Evolutionary conservation across 2,113 vertebrate species (phyloP).

Genomic region (Muntiacus muntjak): DNA sequence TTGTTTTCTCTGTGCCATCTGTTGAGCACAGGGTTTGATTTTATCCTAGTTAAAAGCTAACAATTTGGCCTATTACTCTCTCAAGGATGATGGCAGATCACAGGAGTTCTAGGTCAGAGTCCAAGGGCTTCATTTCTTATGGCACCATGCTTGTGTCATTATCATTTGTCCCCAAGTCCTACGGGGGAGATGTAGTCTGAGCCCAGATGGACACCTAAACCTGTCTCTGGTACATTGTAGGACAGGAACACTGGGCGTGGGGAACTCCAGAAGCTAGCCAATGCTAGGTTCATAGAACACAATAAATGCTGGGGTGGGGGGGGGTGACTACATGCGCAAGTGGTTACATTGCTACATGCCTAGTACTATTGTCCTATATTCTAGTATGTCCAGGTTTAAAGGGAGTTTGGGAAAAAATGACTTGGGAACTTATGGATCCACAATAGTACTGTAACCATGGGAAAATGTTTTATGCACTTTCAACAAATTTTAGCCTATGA

Average conservation of each 20-base stretch:
- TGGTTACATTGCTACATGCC: not conserved
- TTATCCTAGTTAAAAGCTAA: not conserved
- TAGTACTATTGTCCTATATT: not conserved
- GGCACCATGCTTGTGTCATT: not conserved
- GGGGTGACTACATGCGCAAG: not conserved
- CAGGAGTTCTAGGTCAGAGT: not conserved
- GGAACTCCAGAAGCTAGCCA: not conserved
- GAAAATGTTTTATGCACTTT: not conserved
- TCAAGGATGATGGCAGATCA: not conserved
- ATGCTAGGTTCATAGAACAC: not conserved
- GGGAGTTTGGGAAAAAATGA: not conserved
- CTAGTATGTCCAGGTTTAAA: not conserved
- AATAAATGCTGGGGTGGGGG: not conserved
- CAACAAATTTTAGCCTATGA: not conserved
- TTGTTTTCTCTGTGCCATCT: not conserved
- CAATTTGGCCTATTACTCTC: not conserved
- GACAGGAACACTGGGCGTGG: not conserved
- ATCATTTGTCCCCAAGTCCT: not conserved
- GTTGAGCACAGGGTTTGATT: not conserved
- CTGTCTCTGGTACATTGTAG: not conserved
- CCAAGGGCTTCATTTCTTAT: not conserved
- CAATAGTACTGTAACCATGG: not conserved
- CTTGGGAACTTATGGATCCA: not conserved
- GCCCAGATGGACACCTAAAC: not conserved
- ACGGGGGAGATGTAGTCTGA: fast-evolving